Evolutionary conservation across 2,797 vertebrate species (phyloP).

Genomic region (Darevskia nairensis): DNA sequence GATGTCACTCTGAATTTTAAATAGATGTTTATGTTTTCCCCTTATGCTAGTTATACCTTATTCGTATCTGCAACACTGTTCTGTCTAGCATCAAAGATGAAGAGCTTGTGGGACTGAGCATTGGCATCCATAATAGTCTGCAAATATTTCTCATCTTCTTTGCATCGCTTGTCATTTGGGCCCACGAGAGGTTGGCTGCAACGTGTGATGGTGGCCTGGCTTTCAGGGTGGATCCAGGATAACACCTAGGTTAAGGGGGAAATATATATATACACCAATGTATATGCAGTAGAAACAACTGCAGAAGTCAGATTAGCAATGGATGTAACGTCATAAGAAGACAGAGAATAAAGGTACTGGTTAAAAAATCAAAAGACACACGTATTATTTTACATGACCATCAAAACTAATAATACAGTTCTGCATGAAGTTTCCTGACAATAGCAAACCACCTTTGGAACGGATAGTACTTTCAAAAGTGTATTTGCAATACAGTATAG

Average conservation of each 20-base stretch:
- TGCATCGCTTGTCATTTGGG: conserved; percentile 91
- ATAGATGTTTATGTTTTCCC: too few relatives aligned
- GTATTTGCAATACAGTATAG: too few relatives aligned
- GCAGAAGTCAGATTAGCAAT: background rate
- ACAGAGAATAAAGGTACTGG: background rate
- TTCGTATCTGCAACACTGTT: conserved; percentile 91
- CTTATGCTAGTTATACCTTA: conserved; percentile 81
- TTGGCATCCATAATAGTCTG: conserved; percentile 98
- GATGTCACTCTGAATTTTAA: background rate
- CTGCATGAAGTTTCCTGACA: background rate
- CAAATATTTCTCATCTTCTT: conserved; percentile 93
- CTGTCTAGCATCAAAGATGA: conserved; percentile 94
- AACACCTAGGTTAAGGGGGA: conserved; percentile 82
- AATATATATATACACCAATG: background rate
- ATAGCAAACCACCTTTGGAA: background rate
- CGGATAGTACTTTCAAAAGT: background rate
- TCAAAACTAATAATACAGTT: background rate
- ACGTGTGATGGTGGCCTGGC: conserved; percentile 92
- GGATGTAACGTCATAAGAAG: background rate
- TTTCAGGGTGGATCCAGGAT: conserved; percentile 97
- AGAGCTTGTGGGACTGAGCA: conserved; percentile 96
- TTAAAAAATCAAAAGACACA: background rate
- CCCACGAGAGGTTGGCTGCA: conserved; percentile 94
- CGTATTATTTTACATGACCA: background rate
- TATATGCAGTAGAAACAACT: background rate